Evolutionary conservation across 1,140 invertebrate genomes (phyloP).

Genomic region (Drosophila tsacasi): DNA sequence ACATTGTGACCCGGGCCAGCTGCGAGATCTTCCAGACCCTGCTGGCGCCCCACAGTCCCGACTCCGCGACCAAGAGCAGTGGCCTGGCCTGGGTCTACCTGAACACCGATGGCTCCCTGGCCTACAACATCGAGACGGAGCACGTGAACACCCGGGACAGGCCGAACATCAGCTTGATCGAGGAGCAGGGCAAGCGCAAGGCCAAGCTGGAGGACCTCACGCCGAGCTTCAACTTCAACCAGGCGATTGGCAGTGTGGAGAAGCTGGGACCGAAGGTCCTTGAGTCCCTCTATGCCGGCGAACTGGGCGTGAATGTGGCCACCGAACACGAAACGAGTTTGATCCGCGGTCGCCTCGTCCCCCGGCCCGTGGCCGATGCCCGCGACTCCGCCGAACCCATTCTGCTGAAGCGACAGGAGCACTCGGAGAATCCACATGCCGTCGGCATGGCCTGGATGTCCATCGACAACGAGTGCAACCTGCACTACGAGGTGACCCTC

Average conservation of each 20-base stretch:
- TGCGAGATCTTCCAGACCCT: constrained; percentile 93
- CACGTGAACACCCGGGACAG: constrained; percentile 86
- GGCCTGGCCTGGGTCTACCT: constrained; percentile 93
- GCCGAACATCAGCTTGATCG: constrained; percentile 90
- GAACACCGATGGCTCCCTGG: constrained; percentile 90
- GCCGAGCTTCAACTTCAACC: constrained; percentile 87
- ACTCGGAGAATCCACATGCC: constrained; percentile 84
- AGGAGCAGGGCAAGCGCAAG: constrained; percentile 89
- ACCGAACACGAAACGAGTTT: constrained; percentile 86
- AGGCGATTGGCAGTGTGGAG: constrained; percentile 89
- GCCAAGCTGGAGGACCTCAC: constrained; percentile 90
- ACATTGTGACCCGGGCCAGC: constrained; percentile 89
- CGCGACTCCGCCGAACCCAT: constrained; percentile 89
- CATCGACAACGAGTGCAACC: constrained; percentile 92
- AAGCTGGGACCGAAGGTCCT: constrained; percentile 89
- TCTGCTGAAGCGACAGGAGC: constrained; percentile 87
- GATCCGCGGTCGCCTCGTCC: constrained; percentile 88
- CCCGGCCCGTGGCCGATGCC: constrained; percentile 91
- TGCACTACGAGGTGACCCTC: constrained; percentile 92
- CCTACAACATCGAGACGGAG: constrained; percentile 89
- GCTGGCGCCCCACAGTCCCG: constrained; percentile 86
- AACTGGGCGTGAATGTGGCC: constrained; percentile 90
- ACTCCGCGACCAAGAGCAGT: constrained; percentile 84
- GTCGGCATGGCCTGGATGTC: constrained; percentile 93
- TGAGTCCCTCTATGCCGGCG: constrained; percentile 92